Percentiles rank a stretch among this genome's conserved stretches.
phyloP scores from a whole-genome alignment of 2,113 vertebrate genomes.

The Alces alces region DNA sequence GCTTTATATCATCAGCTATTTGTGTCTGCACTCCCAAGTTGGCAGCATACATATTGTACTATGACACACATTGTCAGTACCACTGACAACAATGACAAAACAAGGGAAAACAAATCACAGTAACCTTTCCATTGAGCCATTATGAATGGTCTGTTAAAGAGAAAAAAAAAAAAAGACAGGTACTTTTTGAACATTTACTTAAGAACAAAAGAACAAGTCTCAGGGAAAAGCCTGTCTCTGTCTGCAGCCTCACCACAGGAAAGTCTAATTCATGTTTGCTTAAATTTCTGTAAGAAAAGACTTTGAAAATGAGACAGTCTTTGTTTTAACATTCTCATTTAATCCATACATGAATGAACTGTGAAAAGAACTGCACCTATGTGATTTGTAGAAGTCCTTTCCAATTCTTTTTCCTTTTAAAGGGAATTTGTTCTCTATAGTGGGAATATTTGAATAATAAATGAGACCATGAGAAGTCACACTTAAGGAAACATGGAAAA shows the following conservation, averaged over 20 bases:
- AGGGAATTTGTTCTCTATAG: not conserved
- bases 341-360: slow-evolving; percentile 53
- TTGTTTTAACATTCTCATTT: slow-evolving; percentile 51
- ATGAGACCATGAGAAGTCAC: slow-evolving; percentile 7
- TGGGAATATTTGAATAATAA: slow-evolving; percentile 41
- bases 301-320: slow-evolving; percentile 53
- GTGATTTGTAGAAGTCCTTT: slow-evolving; percentile 44
- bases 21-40: not conserved
- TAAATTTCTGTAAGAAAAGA: slow-evolving; percentile 54
- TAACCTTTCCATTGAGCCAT: slow-evolving; percentile 21
- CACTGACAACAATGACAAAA: not conserved
- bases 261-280: slow-evolving; percentile 65
- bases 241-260: slow-evolving; percentile 21
- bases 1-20: not conserved
- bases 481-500: not conserved
- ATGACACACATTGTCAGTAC: not conserved
- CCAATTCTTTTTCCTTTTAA: not conserved
- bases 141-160: slow-evolving; percentile 38
- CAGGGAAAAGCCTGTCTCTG: slow-evolving; percentile 21
- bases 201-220: slow-evolving; percentile 46
- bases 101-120: slow-evolving; percentile 22
- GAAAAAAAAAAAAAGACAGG: slow-evolving; percentile 9
- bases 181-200: slow-evolving; percentile 47
- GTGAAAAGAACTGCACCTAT: slow-evolving; percentile 23
- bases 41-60: not conserved